Evolutionary conservation across 2,888 invertebrate genomes (phyloP).

Genomic region (Doris montereyensis): DNA sequence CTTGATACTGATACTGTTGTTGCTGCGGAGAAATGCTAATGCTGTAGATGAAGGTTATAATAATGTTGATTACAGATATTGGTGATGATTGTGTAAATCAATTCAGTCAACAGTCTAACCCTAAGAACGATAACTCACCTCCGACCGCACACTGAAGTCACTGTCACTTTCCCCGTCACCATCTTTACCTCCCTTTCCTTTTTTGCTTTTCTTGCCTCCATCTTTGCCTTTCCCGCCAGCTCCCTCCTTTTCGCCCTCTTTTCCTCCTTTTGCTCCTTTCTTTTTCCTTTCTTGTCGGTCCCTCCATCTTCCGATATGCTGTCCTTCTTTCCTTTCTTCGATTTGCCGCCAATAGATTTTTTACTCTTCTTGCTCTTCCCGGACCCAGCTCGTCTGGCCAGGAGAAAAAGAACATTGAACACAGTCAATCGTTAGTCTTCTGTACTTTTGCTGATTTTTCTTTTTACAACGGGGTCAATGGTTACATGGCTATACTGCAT

Average conservation of each 20-base stretch:
- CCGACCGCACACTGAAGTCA: slow-evolving; percentile 24
- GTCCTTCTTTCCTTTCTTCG: neutral
- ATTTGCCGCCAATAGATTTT: slow-evolving; percentile 5
- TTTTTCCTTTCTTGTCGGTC: slow-evolving; percentile 46
- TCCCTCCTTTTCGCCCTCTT: slow-evolving; percentile 52
- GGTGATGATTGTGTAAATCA: no score
- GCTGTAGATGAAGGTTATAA: no score
- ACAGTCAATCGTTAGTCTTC: no score
- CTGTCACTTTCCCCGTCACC: slow-evolving; percentile 28
- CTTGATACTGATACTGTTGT: no score
- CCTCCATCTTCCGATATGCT: slow-evolving; percentile 3
- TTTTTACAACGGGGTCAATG: no score
- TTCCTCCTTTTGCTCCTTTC: neutral
- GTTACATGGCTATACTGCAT: no score
- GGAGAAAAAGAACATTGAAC: neutral
- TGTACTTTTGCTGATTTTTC: no score
- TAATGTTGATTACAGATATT: no score
- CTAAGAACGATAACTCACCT: slow-evolving; percentile 24
- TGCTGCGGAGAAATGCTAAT: no score
- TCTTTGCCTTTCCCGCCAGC: slow-evolving; percentile 56
- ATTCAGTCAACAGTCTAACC: no score
- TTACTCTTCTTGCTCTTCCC: slow-evolving; percentile 18
- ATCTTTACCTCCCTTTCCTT: slow-evolving; percentile 44
- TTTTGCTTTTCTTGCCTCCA: slow-evolving; percentile 21
- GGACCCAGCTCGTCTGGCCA: neutral